Conservation (phyloP, 2,113 vertebrate species). For the Aythya baeri region DNA sequence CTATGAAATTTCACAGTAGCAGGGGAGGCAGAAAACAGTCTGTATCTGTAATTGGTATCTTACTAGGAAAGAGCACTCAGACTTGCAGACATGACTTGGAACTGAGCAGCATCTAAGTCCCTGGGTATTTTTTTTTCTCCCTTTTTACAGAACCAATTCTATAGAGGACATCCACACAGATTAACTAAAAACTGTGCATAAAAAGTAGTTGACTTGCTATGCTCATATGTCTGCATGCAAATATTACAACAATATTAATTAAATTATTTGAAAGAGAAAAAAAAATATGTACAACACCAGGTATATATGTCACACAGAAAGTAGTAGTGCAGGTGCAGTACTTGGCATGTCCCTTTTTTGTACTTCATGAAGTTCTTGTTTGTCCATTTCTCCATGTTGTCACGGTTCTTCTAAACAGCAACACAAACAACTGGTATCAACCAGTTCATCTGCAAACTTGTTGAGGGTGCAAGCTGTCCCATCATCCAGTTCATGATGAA, state of each 20-base stretch:
- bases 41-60: not conserved
- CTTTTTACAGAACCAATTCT: conserved; percentile 33
- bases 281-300: not conserved
- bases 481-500: not conserved
- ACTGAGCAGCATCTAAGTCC: not conserved
- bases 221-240: not conserved
- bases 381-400: not conserved
- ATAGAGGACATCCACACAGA: not conserved
- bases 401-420: not conserved
- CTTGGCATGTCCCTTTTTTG: not conserved
- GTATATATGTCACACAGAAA: not conserved
- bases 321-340: not conserved
- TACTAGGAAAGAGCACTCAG: not conserved
- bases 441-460: not conserved
- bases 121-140: not conserved
- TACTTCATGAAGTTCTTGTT: not conserved
- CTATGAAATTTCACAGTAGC: not conserved
- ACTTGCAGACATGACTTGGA: not conserved
- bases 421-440: not conserved
- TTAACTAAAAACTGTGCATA: not conserved
- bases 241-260: not conserved
- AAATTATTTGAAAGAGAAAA: not conserved
- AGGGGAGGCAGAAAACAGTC: not conserved
- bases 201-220: not conserved
- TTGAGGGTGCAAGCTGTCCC: fast-evolving